Evolutionary conservation across 2,113 vertebrate species (phyloP).

Genomic region (Catharus fuscescens): DNA sequence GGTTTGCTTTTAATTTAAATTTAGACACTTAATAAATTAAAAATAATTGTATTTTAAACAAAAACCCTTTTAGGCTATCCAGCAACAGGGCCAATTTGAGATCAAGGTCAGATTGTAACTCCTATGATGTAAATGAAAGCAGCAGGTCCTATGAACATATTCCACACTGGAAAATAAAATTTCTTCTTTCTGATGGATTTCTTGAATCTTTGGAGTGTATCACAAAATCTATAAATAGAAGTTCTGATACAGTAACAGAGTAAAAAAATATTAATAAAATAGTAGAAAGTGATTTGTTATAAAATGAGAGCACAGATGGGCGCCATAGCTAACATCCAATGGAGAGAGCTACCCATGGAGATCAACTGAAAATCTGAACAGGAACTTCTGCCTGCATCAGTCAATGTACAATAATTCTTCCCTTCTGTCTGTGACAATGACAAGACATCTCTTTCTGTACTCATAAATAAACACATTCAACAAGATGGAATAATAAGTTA

Average conservation of each 20-base stretch:
- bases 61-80: background rate
- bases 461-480: slow-evolving; percentile 10
- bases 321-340: background rate
- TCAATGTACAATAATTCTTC: background rate
- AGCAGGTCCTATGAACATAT: background rate
- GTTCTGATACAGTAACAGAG: background rate
- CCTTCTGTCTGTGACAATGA: background rate
- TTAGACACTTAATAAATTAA: background rate
- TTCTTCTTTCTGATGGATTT: background rate
- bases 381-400: background rate
- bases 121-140: background rate
- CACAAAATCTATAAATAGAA: background rate
- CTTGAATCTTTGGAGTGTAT: background rate
- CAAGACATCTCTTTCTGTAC: background rate
- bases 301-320: background rate
- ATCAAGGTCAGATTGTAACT: background rate
- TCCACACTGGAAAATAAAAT: background rate
- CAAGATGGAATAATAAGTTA: background rate
- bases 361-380: background rate
- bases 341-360: background rate
- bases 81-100: background rate
- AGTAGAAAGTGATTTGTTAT: background rate
- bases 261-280: background rate
- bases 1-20: background rate
- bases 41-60: background rate